Evolutionary conservation across 2,888 invertebrate genomes (phyloP), one percentile per base, ranked within the genome.

Genomic region (Tineola bisselliella): DNA sequence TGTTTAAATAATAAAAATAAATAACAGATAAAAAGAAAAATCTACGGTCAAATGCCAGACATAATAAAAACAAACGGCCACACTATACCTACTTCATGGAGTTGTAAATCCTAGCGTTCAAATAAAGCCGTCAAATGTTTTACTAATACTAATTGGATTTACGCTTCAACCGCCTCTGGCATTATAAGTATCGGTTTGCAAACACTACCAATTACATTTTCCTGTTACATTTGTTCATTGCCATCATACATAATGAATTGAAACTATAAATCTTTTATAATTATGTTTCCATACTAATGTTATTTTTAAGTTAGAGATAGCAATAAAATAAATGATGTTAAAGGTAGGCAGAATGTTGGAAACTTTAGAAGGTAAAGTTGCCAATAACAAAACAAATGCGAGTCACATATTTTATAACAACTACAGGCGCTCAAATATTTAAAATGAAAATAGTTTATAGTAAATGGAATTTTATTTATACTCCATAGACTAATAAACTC

Each of bases 111-210:
- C 58, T 54, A 54, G 31, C 19, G 12, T 31, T 58, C 6, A 69
- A 68, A 70, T 70, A 69, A 69, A 72, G 67, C 68, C 68, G 68
- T 72, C 71, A 70, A 69, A 70, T 65, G 65, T 62, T 38, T 38
- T 38, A 38, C 11, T 33, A 33, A 11, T 19, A 58, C 69, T 70
- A 72, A 71, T 70, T 70, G 69, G 69, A 71, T 72, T 70, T 70
- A 70, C 67, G 65, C 64, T 44, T 19, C 25, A n/a, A 30, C 52
- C 48, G 60, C 59, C 59, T 19, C 19, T 19, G 48, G 60, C 60
- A 15, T 13, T 17, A 11, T 13, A 58, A 33, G 58, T 8, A 8
- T 31, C 33, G n/a, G 58, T 58, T 33, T 33, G 33, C 58, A 58
- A 58, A 58, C 33, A 58, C 58, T 56, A 25, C 18, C 56, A 8